Evolutionary conservation across 2,113 vertebrate species (phyloP).

Genomic region (Hyaena hyaena): DNA sequence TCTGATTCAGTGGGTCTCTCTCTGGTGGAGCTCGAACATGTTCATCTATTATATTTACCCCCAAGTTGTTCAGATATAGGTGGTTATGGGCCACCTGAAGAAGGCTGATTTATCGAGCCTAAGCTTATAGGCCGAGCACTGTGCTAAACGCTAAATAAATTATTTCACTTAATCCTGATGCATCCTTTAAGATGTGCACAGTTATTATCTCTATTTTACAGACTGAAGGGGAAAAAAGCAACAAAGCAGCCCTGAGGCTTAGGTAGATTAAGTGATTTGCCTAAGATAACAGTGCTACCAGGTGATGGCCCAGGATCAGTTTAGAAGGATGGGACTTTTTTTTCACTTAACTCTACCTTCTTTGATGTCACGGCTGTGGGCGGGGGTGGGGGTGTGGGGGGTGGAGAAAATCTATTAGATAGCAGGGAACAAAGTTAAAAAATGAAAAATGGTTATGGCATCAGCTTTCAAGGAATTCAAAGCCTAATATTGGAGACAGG

Average conservation of each 20-base stretch:
- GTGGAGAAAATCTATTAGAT: neutral
- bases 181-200: neutral
- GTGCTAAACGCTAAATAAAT: neutral
- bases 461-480: neutral
- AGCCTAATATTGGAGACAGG: neutral
- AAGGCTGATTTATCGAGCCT: neutral
- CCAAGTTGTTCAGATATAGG: neutral
- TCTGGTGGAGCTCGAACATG: too few relatives aligned
- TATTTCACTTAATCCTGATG: neutral
- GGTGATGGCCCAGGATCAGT: neutral
- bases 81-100: neutral
- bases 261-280: constrained; percentile 20
- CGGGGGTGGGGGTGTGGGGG: too few relatives aligned
- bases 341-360: neutral
- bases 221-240: neutral
- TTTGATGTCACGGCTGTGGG: neutral
- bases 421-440: neutral
- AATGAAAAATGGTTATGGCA: constrained; percentile 17
- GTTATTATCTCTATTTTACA: neutral
- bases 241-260: neutral
- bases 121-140: neutral
- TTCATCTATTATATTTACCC: too few relatives aligned
- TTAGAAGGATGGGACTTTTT: neutral
- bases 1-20: neutral
- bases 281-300: neutral